Percentiles rank a stretch among this genome's conserved stretches.
phyloP scores from a whole-genome alignment of 2,113 vertebrate species.

The Megalops atlanticus region DNA sequence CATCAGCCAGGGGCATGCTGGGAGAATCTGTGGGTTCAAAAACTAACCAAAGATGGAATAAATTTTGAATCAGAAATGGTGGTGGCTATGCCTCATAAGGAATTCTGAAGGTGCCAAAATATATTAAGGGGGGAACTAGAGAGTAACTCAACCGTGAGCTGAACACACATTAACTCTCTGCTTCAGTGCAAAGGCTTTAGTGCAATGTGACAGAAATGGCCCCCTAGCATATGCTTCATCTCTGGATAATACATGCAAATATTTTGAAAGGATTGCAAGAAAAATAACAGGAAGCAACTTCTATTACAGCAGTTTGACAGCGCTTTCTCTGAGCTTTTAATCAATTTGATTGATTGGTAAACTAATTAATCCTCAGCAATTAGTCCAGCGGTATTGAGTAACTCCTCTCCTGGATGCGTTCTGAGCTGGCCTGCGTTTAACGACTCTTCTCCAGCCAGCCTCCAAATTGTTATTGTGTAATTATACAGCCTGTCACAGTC shows the following conservation, averaged over 20 bases:
- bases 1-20: not conserved
- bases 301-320: not conserved
- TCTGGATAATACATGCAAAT: not conserved
- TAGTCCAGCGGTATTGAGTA: not conserved
- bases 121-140: not conserved
- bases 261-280: not conserved
- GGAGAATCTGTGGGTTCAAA: not conserved
- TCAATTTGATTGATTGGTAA: not conserved
- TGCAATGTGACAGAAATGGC: not conserved
- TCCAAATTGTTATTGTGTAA: slow-evolving; percentile 7
- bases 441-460: not conserved
- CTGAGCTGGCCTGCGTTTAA: not conserved
- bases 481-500: slow-evolving; percentile 24
- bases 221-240: not conserved
- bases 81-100: not conserved
- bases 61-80: not conserved
- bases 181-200: not conserved
- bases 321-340: not conserved
- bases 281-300: not conserved
- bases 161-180: not conserved
- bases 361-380: not conserved
- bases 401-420: not conserved
- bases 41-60: not conserved
- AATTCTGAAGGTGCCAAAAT: not conserved
- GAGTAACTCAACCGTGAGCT: not conserved